Percentiles rank a stretch among this genome's conserved stretches.
Evolutionary conservation across 2,113 vertebrate species (phyloP).

Genomic region (Hemiscyllium ocellatum): DNA sequence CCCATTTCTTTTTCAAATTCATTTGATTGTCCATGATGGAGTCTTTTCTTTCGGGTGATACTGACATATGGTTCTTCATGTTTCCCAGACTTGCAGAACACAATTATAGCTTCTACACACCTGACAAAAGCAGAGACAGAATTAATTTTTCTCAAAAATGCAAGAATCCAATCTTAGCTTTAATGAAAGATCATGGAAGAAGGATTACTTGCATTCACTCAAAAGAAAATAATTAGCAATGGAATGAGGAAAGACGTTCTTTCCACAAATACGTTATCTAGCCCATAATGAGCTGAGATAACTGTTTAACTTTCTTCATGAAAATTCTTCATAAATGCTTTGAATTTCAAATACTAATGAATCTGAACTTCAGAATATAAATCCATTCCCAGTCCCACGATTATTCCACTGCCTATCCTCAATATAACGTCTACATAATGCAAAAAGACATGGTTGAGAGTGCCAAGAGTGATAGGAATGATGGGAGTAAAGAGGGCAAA

Average conservation of each 20-base stretch:
- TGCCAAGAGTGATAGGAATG: too few relatives aligned
- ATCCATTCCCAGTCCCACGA: background rate
- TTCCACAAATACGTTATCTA: background rate
- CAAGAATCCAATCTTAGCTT: background rate
- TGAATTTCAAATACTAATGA: background rate
- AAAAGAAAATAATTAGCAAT: background rate
- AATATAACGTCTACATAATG: background rate
- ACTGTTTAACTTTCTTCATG: background rate
- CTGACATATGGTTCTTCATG: slow-evolving; percentile 81
- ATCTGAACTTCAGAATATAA: background rate
- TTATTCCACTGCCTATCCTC: background rate
- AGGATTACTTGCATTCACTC: background rate
- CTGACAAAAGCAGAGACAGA: slow-evolving; percentile 51
- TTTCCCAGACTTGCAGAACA: slow-evolving; percentile 71
- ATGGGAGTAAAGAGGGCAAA: background rate
- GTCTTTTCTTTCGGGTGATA: slow-evolving; percentile 76
- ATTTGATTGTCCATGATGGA: slow-evolving; percentile 60
- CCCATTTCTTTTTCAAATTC: slow-evolving; percentile 86
- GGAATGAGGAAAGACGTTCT: background rate
- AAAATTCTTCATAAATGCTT: background rate
- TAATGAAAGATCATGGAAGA: background rate
- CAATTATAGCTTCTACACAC: slow-evolving; percentile 82
- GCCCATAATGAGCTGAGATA: background rate
- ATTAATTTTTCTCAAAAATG: background rate
- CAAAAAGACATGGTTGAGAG: background rate